These are phyloP conservation scores for Ciconia maguari DNA, from an alignment of 2,113 vertebrate species.

Conservation along the genomic window DNA sequence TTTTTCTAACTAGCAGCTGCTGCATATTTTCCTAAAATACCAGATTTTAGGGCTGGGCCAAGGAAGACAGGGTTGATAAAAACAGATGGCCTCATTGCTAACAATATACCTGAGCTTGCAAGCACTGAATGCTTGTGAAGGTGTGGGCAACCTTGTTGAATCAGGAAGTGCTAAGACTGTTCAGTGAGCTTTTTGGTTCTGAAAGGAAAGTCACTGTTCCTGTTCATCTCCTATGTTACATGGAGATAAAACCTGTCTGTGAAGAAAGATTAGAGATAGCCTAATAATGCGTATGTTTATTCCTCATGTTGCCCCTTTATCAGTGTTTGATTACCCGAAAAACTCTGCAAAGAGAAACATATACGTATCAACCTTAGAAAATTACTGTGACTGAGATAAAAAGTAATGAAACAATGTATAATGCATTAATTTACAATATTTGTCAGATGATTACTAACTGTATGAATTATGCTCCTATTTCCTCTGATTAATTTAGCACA, in stretches of 20 bases:
- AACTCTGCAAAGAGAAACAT: background rate
- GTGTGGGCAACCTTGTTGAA: background rate
- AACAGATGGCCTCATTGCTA: background rate
- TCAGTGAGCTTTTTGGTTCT: background rate
- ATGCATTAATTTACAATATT: background rate
- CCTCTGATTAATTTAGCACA: background rate
- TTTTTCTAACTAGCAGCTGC: conserved; percentile 6
- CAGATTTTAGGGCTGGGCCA: background rate
- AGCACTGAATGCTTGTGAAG: background rate
- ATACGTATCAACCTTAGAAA: background rate
- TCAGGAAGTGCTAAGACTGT: background rate
- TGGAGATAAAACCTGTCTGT: background rate
- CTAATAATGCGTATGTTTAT: background rate
- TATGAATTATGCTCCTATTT: background rate
- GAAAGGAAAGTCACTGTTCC: background rate
- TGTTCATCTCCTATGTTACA: background rate
- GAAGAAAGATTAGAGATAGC: background rate
- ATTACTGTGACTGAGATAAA: background rate
- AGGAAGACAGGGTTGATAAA: background rate
- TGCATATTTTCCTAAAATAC: background rate
- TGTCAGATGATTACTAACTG: background rate
- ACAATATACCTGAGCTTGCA: background rate
- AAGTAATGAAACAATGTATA: background rate
- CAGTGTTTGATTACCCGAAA: background rate
- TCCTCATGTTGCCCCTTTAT: background rate